Base-by-base conservation (phyloP, 2,888 invertebrate genomes). In the Lasius platythorax region DNA sequence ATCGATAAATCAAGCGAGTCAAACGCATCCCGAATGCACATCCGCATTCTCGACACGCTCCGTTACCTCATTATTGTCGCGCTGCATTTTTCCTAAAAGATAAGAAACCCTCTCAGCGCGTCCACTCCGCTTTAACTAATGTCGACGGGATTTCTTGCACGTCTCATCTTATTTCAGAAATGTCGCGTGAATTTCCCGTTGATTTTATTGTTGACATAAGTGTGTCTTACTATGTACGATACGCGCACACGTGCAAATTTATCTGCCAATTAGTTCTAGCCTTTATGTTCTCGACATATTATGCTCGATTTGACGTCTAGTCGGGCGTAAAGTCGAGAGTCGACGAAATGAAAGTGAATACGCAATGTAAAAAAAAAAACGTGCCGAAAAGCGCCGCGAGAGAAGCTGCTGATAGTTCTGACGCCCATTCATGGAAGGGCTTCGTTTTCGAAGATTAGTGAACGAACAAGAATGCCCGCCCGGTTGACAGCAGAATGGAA, bases 361-460 rank as follows among this genome's bases (percentile, higher is more conserved):
- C 46, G 28, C 79, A n/a, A 28, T 33, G 82, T 70, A 43, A 33
- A 74, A 30, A 53, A 66, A 63, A 23, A 58, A 82, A 84, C 53
- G n/a, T 61, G 5, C 15, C 5, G 40, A 50, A 15, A 15, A 70
- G 64, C 18, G 73, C 73, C 74, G 50, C 83, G 83, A 83, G 81
- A 79, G 85, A 68, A 68, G 76, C 67, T 74, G 83, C 82, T 84
- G 53, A 8, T 53, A 85, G 23, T 53, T 53, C 18, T 85, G 73
- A 83, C 70, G 86, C 75, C 58, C 43, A 56, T 56, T 75, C 78
- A 84, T 72, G 87, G 53, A 87, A 85, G 90, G 82, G 86, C 74
- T 87, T 90, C 86, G 88, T 90, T 91, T 91, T 91, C 88, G 91
- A 90, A 88, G 89, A 86, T 90, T 87, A 83, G 83, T 85, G 86